These are phyloP conservation scores for Suncus etruscus DNA, from an alignment of 2,113 vertebrate species.

Conservation along the genomic window DNA sequence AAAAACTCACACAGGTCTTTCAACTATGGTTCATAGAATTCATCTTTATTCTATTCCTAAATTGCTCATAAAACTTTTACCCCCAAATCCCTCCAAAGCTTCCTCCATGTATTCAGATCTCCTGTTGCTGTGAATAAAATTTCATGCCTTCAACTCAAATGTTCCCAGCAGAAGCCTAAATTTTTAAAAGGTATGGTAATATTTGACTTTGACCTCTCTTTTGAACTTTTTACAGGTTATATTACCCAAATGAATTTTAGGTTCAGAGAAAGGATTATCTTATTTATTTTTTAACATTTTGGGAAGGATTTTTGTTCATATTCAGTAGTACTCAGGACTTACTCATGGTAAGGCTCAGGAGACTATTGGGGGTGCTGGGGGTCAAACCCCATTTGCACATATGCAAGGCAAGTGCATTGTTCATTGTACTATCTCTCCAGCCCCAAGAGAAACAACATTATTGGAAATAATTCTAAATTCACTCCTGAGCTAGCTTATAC, in stretches of 20 bases:
- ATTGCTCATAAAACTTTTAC: background rate
- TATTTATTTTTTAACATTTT: too few species aligned
- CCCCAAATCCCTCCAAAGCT: background rate
- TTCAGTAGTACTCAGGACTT: too few species aligned
- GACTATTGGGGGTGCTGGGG: too few species aligned
- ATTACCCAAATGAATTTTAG: conserved; percentile 24
- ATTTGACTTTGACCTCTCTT: conserved; percentile 22
- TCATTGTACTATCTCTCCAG: too few species aligned
- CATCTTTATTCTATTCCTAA: background rate
- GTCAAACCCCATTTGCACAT: too few species aligned
- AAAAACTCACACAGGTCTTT: background rate
- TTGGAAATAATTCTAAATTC: background rate
- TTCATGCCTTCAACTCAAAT: conserved; percentile 2
- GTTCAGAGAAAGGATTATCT: background rate
- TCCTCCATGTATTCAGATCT: background rate
- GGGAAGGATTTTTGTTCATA: too few species aligned
- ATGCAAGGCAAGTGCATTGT: too few species aligned
- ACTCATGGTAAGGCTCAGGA: too few species aligned
- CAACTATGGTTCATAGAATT: background rate
- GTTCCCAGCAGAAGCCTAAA: background rate
- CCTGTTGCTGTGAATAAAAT: background rate
- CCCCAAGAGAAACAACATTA: too few species aligned
- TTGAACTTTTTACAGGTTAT: background rate
- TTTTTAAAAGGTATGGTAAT: background rate
- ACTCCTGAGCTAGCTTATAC: background rate